Percentiles rank a stretch among this genome's conserved stretches.
Evolutionary conservation across 2,797 vertebrate species (phyloP).

Genomic region (Eurystomus glaucurus): DNA sequence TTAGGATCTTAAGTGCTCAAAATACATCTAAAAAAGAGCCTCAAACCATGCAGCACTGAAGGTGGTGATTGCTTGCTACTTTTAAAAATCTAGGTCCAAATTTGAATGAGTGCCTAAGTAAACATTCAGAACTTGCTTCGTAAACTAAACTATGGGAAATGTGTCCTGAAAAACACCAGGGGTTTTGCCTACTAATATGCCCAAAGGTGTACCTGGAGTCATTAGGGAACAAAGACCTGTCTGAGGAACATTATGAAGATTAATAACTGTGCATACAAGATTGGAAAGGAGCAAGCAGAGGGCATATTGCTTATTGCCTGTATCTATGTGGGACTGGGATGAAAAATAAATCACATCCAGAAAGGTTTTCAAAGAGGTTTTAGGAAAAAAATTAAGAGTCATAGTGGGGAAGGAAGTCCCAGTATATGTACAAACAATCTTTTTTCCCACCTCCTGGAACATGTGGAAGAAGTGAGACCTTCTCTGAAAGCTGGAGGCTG

Average conservation of each 20-base stretch:
- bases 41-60: background rate
- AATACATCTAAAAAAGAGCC: background rate
- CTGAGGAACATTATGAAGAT: slow-evolving; percentile 75
- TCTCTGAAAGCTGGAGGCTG: background rate
- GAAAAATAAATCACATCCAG: slow-evolving; percentile 73
- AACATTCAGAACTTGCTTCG: slow-evolving; percentile 42
- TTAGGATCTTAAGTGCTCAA: background rate
- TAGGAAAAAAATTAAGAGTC: slow-evolving; percentile 32
- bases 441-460: background rate
- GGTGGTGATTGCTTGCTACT: background rate
- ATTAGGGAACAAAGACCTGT: slow-evolving; percentile 77
- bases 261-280: slow-evolving; percentile 74
- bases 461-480: background rate
- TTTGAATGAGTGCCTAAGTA: slow-evolving; percentile 43
- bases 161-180: slow-evolving; percentile 44
- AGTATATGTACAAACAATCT: background rate
- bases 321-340: slow-evolving; percentile 49
- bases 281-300: slow-evolving; percentile 71
- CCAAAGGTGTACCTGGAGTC: slow-evolving; percentile 68
- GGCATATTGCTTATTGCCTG: slow-evolving; percentile 70
- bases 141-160: slow-evolving; percentile 56
- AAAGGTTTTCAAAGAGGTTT: slow-evolving; percentile 38
- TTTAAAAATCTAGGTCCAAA: slow-evolving; percentile 20
- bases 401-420: background rate
- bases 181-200: slow-evolving; percentile 64